phyloP scores from a whole-genome alignment of 2,113 vertebrate genomes.

The Calidris pygmaea region DNA sequence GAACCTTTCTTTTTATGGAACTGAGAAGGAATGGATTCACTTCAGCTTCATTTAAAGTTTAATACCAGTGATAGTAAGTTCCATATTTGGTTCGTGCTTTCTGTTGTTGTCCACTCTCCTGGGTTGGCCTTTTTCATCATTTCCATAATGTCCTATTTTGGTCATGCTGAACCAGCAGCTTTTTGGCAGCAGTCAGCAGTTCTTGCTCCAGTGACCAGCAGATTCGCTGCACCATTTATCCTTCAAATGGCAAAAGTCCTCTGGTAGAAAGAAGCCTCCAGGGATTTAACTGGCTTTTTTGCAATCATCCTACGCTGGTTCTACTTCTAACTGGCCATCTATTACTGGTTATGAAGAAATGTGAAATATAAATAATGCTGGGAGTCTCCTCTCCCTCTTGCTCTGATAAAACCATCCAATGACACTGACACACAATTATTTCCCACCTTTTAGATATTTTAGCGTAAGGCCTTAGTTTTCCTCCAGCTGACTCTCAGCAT shows the following conservation, averaged over 20 bases:
- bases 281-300: neutral
- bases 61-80: neutral
- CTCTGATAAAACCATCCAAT: neutral
- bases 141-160: constrained; percentile 66
- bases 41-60: neutral
- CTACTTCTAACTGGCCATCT: neutral
- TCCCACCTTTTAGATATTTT: neutral
- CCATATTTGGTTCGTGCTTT: constrained; percentile 20
- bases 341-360: neutral
- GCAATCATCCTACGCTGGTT: neutral
- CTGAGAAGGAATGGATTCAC: neutral
- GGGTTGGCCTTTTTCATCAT: constrained; percentile 27
- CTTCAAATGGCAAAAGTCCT: constrained; percentile 6
- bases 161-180: constrained; percentile 62
- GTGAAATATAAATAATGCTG: neutral
- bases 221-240: constrained; percentile 38
- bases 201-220: constrained; percentile 21
- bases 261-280: neutral
- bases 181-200: constrained; percentile 58
- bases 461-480: neutral
- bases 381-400: neutral
- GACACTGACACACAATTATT: neutral
- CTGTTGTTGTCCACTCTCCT: constrained; percentile 11
- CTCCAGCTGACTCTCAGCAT: neutral
- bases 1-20: constrained; percentile 3